These are phyloP conservation scores for Idaea dimidiata DNA, from an alignment of 2,888 invertebrate genomes.

Conservation along the genomic window DNA sequence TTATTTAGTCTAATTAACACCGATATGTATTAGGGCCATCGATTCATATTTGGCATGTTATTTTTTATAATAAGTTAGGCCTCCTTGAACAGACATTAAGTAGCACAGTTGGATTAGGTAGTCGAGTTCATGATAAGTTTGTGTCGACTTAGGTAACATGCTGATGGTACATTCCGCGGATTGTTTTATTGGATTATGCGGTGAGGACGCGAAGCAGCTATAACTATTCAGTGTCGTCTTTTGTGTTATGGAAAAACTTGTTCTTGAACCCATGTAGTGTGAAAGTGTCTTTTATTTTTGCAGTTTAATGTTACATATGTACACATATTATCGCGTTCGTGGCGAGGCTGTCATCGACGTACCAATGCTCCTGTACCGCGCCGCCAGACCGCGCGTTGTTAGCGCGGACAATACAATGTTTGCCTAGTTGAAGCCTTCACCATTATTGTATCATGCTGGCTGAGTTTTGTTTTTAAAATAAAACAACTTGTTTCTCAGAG, in stretches of 20 bases:
- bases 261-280: constrained; percentile 81
- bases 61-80: not conserved
- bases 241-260: constrained; percentile 82
- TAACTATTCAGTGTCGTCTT: constrained; percentile 81
- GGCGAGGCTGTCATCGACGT: constrained; percentile 64
- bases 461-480: constrained; percentile 13
- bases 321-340: constrained; percentile 77
- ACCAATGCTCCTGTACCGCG: constrained; percentile 37
- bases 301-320: constrained; percentile 81
- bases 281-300: constrained; percentile 80
- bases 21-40: not conserved
- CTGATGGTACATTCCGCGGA: constrained; percentile 75
- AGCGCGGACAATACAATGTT: constrained; percentile 58
- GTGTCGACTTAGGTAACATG: constrained; percentile 26
- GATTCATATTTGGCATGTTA: not conserved
- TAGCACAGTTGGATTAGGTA: not conserved
- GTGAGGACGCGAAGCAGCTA: constrained; percentile 78
- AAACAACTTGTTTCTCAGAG: not conserved
- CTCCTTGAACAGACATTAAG: not conserved
- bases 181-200: constrained; percentile 81
- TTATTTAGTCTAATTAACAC: not conserved
- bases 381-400: constrained; percentile 54
- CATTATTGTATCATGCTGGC: constrained; percentile 35
- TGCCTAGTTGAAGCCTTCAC: constrained; percentile 48
- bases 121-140: not conserved